phyloP scores from a whole-genome alignment of 92 coral and sea anemone species.

The Porites lobata region DNA sequence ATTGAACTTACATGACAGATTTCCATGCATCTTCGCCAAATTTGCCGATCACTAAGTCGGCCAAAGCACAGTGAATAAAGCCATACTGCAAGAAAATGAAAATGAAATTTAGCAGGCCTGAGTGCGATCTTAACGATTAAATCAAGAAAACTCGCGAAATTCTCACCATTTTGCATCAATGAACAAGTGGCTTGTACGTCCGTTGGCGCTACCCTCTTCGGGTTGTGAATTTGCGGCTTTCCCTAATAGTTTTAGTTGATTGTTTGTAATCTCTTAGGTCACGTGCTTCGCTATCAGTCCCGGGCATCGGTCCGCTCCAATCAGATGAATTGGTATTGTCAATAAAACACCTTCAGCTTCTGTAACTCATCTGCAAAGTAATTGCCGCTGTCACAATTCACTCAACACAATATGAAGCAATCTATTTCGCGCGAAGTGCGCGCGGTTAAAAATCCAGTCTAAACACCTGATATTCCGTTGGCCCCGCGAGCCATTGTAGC shows the following conservation, averaged over 20 bases:
- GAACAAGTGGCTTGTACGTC: no score
- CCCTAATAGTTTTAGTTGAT: slow-evolving; percentile 25
- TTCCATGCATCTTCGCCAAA: slow-evolving; percentile 98
- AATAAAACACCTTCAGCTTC: slow-evolving; percentile 19
- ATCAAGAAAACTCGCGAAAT: not conserved
- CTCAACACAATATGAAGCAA: not conserved
- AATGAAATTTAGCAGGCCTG: not conserved
- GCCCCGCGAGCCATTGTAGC: not conserved
- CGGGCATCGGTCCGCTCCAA: slow-evolving; percentile 32
- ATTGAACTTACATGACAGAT: slow-evolving; percentile 83
- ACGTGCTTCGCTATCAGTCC: slow-evolving; percentile 10
- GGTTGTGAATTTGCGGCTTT: slow-evolving; percentile 15
- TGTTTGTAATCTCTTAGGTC: slow-evolving; percentile 38
- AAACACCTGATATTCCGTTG: slow-evolving; percentile 11
- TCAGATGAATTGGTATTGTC: slow-evolving; percentile 17
- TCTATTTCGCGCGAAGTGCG: not conserved
- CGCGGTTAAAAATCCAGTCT: not conserved
- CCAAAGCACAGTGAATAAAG: slow-evolving; percentile 95
- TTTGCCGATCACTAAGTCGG: slow-evolving; percentile 92
- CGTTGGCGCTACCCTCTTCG: not conserved
- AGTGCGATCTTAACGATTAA: no score
- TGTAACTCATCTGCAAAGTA: slow-evolving; percentile 28
- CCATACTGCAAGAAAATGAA: slow-evolving; percentile 77
- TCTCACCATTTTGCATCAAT: slow-evolving; percentile 35
- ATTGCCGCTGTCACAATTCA: slow-evolving; percentile 27